A percentile compares a stretch with the other conserved stretches of the same genome.
phyloP scores from a whole-genome alignment of 1,140 invertebrate genomes.

The Archivesica marissinica region DNA sequence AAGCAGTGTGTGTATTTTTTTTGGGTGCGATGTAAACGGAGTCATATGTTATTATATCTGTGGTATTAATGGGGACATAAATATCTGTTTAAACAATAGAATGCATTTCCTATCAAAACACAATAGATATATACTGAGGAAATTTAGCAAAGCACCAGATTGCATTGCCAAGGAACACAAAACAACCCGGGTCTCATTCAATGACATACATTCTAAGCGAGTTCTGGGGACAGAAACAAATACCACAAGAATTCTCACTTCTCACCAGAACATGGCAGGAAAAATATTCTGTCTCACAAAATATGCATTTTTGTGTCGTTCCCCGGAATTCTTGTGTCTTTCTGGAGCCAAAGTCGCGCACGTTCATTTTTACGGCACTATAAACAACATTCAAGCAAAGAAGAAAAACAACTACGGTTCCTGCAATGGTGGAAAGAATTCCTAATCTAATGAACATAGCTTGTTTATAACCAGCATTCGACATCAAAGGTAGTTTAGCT shows the following conservation, averaged over 20 bases:
- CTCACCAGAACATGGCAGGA: not conserved
- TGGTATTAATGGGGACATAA: too few species aligned
- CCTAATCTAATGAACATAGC: not conserved
- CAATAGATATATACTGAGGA: too few species aligned
- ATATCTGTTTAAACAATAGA: too few species aligned
- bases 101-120: too few species aligned
- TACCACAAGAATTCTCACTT: not conserved
- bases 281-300: not conserved
- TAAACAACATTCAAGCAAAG: conserved; percentile 26
- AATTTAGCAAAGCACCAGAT: too few species aligned
- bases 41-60: too few species aligned
- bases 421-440: not conserved
- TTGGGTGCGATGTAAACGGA: too few species aligned
- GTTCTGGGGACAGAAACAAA: conserved; percentile 1
- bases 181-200: not conserved
- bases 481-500: not conserved
- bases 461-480: not conserved
- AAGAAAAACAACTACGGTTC: conserved; percentile 4
- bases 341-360: not conserved
- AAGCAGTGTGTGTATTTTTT: too few species aligned
- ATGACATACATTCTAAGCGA: too few species aligned
- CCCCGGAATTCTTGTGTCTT: too few species aligned
- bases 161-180: too few species aligned
- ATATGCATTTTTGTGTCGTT: not conserved
- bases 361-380: conserved; percentile 28